Conservation (phyloP, 2,113 vertebrate species). For the Serilophus lunatus region DNA sequence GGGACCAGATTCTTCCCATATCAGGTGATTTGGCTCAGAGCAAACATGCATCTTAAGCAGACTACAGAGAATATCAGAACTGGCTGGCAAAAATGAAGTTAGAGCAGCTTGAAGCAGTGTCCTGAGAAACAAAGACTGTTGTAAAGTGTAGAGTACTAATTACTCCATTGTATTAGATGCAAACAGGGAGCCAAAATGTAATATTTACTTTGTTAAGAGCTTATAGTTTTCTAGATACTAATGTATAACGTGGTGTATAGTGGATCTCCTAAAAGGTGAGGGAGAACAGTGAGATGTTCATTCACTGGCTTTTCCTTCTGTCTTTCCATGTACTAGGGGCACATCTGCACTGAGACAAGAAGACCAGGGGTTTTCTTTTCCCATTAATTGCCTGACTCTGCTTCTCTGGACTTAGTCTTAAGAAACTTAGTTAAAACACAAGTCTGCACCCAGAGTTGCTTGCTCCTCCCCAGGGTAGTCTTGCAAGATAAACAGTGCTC, state of each 20-base stretch:
- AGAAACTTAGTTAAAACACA: neutral
- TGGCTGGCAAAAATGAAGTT: neutral
- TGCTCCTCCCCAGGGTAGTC: neutral
- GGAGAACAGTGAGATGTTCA: neutral
- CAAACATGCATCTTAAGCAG: neutral
- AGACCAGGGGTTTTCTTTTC: neutral
- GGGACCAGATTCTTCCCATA: neutral
- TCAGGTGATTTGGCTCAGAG: neutral
- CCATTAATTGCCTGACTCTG: neutral
- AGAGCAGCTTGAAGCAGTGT: neutral
- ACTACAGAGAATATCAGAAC: neutral
- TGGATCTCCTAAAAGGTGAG: neutral
- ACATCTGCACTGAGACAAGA: neutral
- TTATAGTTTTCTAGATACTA: neutral
- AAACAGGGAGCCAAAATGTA: neutral
- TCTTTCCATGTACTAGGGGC: neutral
- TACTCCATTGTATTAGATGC: neutral
- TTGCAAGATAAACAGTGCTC: neutral
- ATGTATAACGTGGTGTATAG: neutral
- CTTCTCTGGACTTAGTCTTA: neutral
- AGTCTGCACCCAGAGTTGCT: neutral
- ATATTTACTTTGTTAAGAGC: neutral
- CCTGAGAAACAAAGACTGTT: neutral
- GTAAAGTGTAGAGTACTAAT: neutral
- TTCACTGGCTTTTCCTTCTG: neutral